These are phyloP conservation scores for Hippoglossus hippoglossus DNA, from an alignment of 2,797 vertebrate species.

Conservation along the genomic window DNA sequence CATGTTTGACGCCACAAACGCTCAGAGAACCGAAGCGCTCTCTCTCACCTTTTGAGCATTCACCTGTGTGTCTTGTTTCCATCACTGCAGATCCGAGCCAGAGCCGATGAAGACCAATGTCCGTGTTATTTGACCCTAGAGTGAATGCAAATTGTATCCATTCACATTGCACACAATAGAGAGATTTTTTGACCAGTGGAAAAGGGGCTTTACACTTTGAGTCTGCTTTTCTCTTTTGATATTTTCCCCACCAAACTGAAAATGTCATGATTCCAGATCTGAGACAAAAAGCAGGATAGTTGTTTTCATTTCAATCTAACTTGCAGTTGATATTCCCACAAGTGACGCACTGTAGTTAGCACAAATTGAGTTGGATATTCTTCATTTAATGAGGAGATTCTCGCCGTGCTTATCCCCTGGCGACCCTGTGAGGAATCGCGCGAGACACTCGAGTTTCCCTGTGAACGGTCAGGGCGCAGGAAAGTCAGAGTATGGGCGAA, in stretches of 20 bases:
- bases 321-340: constrained; percentile 50
- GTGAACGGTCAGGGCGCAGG: constrained; percentile 57
- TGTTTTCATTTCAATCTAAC: constrained; percentile 63
- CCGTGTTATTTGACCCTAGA: no score
- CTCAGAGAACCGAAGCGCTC: background rate
- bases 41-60: background rate
- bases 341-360: constrained; percentile 32
- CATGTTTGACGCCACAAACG: no score
- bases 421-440: constrained; percentile 37
- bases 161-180: no score
- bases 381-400: constrained; percentile 55
- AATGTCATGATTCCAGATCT: constrained; percentile 47
- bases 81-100: no score
- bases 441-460: constrained; percentile 55
- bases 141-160: no score
- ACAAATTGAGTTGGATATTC: constrained; percentile 57
- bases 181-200: no score
- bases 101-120: no score
- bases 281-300: constrained; percentile 41
- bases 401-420: constrained; percentile 30
- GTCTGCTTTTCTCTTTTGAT: constrained; percentile 10
- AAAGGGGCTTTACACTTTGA: background rate
- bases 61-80: no score
- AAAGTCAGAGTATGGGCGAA: constrained; percentile 75
- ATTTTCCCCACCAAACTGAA: constrained; percentile 10